Conservation (phyloP, 2,888 invertebrate genomes). For the Folsomia manolachei region DNA sequence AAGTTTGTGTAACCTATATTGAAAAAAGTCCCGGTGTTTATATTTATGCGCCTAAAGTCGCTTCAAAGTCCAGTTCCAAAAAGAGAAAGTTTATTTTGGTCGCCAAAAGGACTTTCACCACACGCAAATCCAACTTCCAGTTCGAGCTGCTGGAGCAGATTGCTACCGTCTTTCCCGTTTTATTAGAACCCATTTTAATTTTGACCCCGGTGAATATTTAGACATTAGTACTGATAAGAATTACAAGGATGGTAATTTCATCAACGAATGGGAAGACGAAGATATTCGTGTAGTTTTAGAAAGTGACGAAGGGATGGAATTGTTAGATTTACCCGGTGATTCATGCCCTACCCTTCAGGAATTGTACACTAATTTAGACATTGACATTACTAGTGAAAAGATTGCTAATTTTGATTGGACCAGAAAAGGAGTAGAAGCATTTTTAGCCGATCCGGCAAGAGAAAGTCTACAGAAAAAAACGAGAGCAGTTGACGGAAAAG, state of each 20-base stretch:
- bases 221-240: not conserved
- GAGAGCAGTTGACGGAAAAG: not conserved
- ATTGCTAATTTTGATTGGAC: not conserved
- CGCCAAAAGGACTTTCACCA: not conserved
- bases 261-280: not conserved
- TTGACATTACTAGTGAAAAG: not conserved
- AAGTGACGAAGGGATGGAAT: not conserved
- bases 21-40: not conserved
- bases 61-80: not conserved
- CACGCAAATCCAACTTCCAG: not conserved
- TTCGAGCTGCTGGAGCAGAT: not conserved
- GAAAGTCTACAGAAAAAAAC: not conserved
- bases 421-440: not conserved
- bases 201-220: not conserved
- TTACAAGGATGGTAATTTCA: not conserved
- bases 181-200: not conserved
- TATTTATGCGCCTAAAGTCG: too few species aligned
- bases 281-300: not conserved
- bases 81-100: not conserved
- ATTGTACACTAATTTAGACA: not conserved
- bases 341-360: not conserved
- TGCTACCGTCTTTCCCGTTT: not conserved
- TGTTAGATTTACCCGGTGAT: not conserved
- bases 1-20: too few species aligned
- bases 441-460: not conserved